These are phyloP conservation scores for Gymnocheta viridis DNA, from an alignment of 2,888 invertebrate genomes.

Conservation along the genomic window DNA sequence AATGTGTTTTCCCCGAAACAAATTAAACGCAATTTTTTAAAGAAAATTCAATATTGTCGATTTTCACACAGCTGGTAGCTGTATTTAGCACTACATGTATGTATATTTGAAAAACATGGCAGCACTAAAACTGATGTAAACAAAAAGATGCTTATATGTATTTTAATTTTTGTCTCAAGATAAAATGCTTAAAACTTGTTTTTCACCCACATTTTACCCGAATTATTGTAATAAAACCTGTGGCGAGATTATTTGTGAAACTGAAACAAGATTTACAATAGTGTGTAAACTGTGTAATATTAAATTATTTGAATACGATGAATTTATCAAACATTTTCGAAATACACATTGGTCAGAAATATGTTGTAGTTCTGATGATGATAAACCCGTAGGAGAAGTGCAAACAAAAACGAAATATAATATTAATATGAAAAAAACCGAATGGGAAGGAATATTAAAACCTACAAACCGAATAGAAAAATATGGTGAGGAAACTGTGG, in stretches of 20 bases:
- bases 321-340: constrained; percentile 76
- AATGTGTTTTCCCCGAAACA: too few species aligned
- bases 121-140: neutral
- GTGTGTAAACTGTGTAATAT: constrained; percentile 76
- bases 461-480: neutral
- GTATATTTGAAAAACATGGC: neutral
- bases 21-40: neutral
- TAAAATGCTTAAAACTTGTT: constrained; percentile 67
- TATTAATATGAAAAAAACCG: neutral
- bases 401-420: neutral
- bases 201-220: constrained; percentile 28
- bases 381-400: neutral
- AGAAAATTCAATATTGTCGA: neutral
- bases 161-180: neutral
- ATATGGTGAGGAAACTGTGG: neutral
- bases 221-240: constrained; percentile 74
- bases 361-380: neutral
- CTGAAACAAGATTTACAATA: constrained; percentile 74
- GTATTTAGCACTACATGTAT: neutral
- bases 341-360: constrained; percentile 36
- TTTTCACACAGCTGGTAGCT: neutral
- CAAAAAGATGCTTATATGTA: neutral
- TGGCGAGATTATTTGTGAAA: constrained; percentile 78
- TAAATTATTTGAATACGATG: constrained; percentile 76
- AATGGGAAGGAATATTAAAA: neutral